These are phyloP conservation scores for Luidia sarsii DNA, from an alignment of 53 echinoderm and acorn worm species.

Conservation along the genomic window DNA sequence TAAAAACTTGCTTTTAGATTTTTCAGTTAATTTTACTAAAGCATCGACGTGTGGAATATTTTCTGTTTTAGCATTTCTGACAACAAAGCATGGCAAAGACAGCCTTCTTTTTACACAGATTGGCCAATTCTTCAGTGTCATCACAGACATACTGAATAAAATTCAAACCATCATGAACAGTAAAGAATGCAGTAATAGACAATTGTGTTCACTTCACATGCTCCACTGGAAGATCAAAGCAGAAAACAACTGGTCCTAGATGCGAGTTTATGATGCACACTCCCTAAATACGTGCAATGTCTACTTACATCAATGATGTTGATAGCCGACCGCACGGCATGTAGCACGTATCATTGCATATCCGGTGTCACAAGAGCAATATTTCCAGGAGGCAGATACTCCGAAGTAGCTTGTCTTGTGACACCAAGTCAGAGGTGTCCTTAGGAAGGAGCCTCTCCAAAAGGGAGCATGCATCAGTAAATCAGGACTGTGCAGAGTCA, in stretches of 20 bases:
- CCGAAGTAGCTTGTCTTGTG: slow-evolving; percentile 82
- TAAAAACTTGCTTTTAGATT: no score
- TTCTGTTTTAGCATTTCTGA: no score
- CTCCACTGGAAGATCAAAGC: not conserved
- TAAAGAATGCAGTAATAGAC: no score
- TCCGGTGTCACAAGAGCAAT: slow-evolving; percentile 56
- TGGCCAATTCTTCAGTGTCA: no score
- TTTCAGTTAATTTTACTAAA: no score
- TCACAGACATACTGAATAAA: no score
- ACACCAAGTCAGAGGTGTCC: slow-evolving; percentile 73
- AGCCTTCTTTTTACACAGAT: no score
- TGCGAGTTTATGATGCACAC: slow-evolving; percentile 58
- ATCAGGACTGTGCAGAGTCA: not conserved
- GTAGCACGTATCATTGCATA: slow-evolving; percentile 50
- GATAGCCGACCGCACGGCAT: slow-evolving; percentile 21
- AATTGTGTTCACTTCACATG: no score
- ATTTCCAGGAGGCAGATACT: slow-evolving; percentile 63
- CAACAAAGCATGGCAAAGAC: no score
- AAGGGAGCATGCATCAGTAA: slow-evolving; percentile 49
- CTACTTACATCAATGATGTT: slow-evolving; percentile 54
- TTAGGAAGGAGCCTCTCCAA: slow-evolving; percentile 21
- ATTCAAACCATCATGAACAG: no score
- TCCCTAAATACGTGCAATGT: slow-evolving; percentile 51
- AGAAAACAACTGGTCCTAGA: slow-evolving; percentile 18
- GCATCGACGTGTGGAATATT: no score